These are phyloP conservation scores for Eristalis tenax DNA, from an alignment of 2,888 invertebrate species.

Conservation along the genomic window DNA sequence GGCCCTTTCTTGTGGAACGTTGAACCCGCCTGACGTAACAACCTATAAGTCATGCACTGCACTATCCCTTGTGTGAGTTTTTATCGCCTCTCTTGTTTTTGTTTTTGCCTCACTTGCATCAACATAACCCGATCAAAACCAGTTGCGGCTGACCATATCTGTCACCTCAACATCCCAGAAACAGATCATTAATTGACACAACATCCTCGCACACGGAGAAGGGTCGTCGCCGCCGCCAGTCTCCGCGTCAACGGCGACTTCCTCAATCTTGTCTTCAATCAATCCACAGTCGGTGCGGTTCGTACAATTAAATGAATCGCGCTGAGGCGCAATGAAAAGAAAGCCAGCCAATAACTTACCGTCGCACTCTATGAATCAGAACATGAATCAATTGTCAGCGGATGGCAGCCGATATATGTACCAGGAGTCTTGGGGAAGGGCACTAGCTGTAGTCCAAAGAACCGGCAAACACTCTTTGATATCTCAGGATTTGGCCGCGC, in stretches of 20 bases:
- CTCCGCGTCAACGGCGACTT: constrained; percentile 27
- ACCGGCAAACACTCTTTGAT: constrained; percentile 59
- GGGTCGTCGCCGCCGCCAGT: not conserved
- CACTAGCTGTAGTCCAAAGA: constrained; percentile 19
- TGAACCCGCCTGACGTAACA: constrained; percentile 3
- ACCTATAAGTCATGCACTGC: not conserved
- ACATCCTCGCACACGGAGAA: constrained; percentile 29
- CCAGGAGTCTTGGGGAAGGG: not conserved
- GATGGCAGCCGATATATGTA: not conserved
- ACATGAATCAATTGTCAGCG: constrained; percentile 15
- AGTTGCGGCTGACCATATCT: constrained; percentile 49
- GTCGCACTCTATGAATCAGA: constrained; percentile 48
- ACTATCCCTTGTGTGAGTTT: not conserved
- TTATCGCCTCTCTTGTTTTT: not conserved
- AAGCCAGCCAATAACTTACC: constrained; percentile 58
- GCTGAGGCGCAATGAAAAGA: not conserved
- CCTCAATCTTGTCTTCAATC: constrained; percentile 59
- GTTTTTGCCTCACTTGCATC: constrained; percentile 1
- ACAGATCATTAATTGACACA: constrained; percentile 66
- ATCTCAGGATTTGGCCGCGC: constrained; percentile 33
- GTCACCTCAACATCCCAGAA: constrained; percentile 44
- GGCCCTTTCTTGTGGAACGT: not conserved
- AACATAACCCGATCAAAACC: constrained; percentile 41
- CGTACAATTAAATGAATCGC: constrained; percentile 62
- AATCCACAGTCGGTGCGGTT: constrained; percentile 40